These are phyloP conservation scores for Seriola rivoliana DNA, from an alignment of 2,113 vertebrate species.

Conservation along the genomic window DNA sequence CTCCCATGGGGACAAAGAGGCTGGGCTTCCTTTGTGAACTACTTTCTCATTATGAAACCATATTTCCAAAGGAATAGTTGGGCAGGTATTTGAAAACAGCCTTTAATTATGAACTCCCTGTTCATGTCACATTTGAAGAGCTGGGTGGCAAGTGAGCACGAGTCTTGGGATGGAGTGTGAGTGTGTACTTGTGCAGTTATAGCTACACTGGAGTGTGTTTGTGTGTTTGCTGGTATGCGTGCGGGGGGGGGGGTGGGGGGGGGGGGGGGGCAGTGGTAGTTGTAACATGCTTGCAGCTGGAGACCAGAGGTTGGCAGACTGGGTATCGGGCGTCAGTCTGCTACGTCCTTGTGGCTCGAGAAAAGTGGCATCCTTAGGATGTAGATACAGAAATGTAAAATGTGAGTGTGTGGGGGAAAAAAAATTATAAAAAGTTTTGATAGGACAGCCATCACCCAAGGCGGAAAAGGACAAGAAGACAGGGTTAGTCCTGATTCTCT, in stretches of 20 bases:
- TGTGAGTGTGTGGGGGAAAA: too few relatives aligned
- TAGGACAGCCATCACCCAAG: background rate
- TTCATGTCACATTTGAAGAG: conserved; percentile 47
- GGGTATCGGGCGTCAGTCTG: conserved; percentile 1
- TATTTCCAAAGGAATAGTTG: conserved; percentile 49
- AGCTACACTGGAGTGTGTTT: background rate
- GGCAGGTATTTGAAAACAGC: conserved; percentile 43
- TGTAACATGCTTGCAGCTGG: conserved; percentile 7
- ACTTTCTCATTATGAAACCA: conserved; percentile 55
- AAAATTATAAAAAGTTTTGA: background rate
- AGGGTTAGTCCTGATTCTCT: background rate
- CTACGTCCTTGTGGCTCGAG: background rate
- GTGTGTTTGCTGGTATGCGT: background rate
- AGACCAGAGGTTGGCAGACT: background rate
- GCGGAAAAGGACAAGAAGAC: background rate
- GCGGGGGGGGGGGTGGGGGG: too few relatives aligned
- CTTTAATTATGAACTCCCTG: conserved; percentile 50
- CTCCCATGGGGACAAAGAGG: conserved; percentile 43
- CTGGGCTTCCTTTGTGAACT: conserved; percentile 36
- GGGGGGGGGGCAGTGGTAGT: conserved; percentile 13
- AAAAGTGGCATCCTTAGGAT: background rate
- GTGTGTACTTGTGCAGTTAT: background rate
- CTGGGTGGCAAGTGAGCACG: background rate
- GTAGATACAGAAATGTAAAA: background rate
- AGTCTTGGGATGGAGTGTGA: background rate